Percentiles rank a stretch among this genome's conserved stretches.
Conservation (phyloP, 2,113 vertebrate genomes). For the Hyaena hyaena region DNA sequence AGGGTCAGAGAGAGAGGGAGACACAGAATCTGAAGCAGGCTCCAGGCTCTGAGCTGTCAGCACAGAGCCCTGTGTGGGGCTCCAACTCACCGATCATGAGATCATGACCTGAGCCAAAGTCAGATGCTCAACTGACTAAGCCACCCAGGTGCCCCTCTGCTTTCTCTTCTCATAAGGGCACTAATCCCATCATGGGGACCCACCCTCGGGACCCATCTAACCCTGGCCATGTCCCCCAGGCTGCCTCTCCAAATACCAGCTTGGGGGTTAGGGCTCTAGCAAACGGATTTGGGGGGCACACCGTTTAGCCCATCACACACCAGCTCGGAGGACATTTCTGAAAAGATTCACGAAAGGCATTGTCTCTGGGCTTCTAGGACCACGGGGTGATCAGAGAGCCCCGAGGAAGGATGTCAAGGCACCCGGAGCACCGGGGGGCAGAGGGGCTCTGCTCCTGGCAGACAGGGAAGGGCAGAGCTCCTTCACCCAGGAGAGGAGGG, state of each 20-base stretch:
- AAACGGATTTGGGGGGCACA: not conserved
- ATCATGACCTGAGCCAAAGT: no score
- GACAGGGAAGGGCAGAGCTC: not conserved
- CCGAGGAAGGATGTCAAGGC: not conserved
- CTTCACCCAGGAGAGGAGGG: not conserved
- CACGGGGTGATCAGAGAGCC: rapidly evolving
- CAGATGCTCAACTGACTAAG: no score
- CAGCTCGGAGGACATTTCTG: not conserved
- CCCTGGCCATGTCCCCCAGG: not conserved
- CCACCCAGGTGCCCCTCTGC: no score
- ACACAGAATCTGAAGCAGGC: no score
- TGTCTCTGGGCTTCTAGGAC: not conserved
- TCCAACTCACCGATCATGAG: no score
- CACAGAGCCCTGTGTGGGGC: no score
- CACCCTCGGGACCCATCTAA: not conserved
- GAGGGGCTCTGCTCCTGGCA: not conserved
- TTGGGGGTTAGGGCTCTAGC: no score
- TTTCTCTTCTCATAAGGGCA: not conserved
- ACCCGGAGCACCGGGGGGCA: rapidly evolving
- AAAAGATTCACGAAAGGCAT: not conserved
- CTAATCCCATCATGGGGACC: not conserved
- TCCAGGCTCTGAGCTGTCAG: no score
- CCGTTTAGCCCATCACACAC: not conserved
- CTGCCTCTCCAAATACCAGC: not conserved
- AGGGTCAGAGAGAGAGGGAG: no score